Percentiles rank a stretch among this genome's conserved stretches.
Evolutionary conservation across 2,113 vertebrate genomes (phyloP).

Genomic region (Eurystomus gularis): DNA sequence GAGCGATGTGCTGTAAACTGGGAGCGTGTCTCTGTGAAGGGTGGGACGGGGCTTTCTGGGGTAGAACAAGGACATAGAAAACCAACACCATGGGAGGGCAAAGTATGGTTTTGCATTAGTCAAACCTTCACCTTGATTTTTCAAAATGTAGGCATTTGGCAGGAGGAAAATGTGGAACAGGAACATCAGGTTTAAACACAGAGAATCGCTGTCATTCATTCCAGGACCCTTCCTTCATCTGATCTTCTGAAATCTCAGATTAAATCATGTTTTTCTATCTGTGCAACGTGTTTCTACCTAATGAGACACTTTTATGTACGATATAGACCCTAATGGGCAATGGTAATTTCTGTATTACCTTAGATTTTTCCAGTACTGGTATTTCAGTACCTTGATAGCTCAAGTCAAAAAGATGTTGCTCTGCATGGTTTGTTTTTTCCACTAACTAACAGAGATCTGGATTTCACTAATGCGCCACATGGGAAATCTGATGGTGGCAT

Average conservation of each 20-base stretch:
- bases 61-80: neutral
- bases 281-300: neutral
- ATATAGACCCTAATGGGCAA: neutral
- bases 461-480: rapidly evolving
- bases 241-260: neutral
- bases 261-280: neutral
- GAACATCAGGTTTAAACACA: rapidly evolving
- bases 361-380: neutral
- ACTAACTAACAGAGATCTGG: rapidly evolving
- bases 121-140: neutral
- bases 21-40: rapidly evolving
- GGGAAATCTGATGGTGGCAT: neutral
- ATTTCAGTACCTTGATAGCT: neutral
- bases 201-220: rapidly evolving
- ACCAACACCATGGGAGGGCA: rapidly evolving
- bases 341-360: neutral
- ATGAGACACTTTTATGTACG: neutral
- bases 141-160: neutral
- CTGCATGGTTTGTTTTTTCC: neutral
- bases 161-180: neutral
- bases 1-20: neutral
- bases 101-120: rapidly evolving
- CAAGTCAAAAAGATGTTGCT: neutral
- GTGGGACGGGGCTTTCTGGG: neutral
- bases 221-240: neutral